Base-by-base conservation (phyloP, 2,888 invertebrate genomes). In the Drosophila ustulata region DNA sequence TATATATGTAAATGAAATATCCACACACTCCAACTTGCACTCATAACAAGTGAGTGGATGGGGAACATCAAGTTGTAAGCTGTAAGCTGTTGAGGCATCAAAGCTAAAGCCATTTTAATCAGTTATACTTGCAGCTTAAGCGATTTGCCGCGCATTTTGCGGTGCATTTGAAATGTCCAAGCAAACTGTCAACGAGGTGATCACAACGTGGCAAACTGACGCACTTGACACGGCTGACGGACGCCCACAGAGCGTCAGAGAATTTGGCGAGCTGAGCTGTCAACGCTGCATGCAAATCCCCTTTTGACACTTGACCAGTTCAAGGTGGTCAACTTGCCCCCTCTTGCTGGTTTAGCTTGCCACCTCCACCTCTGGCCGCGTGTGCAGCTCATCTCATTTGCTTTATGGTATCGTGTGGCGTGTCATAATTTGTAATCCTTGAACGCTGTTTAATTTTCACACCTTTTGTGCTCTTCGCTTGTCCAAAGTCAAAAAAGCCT, bases 361-460 rank as follows among this genome's bases (percentile, higher is more conserved):
- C 4, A 11, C 46, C 52, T 18, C n/a, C 0, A 11, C 3, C 18
- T 4, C 18, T 39, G 1, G 2, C 23, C 26, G 32, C n/a, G 13
- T 18, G 32, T 50, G 28, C 7, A 8, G 64, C 34, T 47, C 75
- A 58, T 47, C 74, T 81, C 84, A 86, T 86, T 82, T 82, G 71
- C 71, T 62, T 82, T 71, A 82, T 86, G 77, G 72, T 76, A 78
- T 71, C 74, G 34, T 56, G 77, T 56, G 77, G 72, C 79, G 90
- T 85, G 91, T 90, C 89, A 90, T 88, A 89, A 91, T 89, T 89
- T 81, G 82, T 91, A 91, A 91, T 90, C 90, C 91, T 87, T 74
- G 86, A 80, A 69, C 82, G 81, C 34, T 83, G 88, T 89, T 88
- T 89, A 88, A 89, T 88, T 88, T 90, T 90, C 89, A 89, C 91